Base-by-base conservation (phyloP, 2,888 invertebrate species). In the Balanococcus diminutus region DNA sequence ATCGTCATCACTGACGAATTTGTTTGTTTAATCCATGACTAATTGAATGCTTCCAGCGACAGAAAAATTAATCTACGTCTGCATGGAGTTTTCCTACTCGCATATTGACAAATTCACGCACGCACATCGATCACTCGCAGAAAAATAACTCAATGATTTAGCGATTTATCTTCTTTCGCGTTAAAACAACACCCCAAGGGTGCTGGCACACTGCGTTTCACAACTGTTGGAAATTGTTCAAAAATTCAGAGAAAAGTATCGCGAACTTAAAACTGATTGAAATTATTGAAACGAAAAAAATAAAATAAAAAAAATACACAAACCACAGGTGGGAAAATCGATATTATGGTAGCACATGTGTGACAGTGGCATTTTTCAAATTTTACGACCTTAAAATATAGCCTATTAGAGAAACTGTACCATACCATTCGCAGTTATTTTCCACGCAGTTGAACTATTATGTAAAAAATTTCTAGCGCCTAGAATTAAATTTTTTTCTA, bases 331-430 rank as follows among this genome's bases (percentile, higher is more conserved):
- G 25, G 67, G 28, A 67, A 28, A 67, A 67, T 67, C 67, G 28
- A 28, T 67, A 31, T 22, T 22, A 2, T 8, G 19, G 11, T 22
- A 56, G 22, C 67, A 67, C 28, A 67, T 25, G 67, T 67, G 67
- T 67, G 28, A 67, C 67, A 67, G 67, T 67, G 28, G 28, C 67
- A 67, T 67, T 67, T 67, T 67, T 67, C 67, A 67, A 28, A 28
- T 14, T 14, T 28, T 1, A 14, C 28, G 67, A 67, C 67, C 28
- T 28, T 67, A 67, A 67, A 25, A 67, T 67, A 56, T 56, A 56
- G 22, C 56, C 56, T 22, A 22, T 56, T 42, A 42, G 56, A 19
- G 19, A 56, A 46, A 14, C 14, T 14, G 2, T 46, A 19, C 14
- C 14, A 11, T 42, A 42, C 14, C 14, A 11, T 42, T 9, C 9